Conservation (phyloP, 2,113 vertebrate genomes). For the Rousettus leschenaultii region DNA sequence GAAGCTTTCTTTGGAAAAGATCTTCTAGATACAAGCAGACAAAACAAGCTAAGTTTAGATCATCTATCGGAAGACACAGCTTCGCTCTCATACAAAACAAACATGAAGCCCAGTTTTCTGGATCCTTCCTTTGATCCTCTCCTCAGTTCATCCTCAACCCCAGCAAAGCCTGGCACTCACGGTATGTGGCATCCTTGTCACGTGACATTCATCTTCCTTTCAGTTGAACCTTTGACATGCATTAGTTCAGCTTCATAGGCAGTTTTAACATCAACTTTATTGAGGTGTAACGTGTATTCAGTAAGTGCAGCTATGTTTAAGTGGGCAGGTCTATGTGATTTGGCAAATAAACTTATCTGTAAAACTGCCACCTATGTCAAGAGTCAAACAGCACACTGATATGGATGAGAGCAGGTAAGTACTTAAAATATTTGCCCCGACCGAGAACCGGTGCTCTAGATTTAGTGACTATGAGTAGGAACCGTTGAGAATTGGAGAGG, state of each 20-base stretch:
- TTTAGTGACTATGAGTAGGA: not conserved
- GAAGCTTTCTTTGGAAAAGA: constrained; percentile 98
- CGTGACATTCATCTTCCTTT: not conserved
- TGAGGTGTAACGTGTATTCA: not conserved
- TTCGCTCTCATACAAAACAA: constrained; percentile 83
- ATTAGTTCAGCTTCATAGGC: not conserved
- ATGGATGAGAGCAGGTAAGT: too few species aligned
- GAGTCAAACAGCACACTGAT: not conserved
- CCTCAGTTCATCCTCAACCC: constrained; percentile 83
- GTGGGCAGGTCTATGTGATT: not conserved
- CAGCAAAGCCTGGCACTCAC: constrained; percentile 85
- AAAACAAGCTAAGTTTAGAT: constrained; percentile 83
- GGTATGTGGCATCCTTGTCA: constrained; percentile 81
- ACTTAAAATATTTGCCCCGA: too few species aligned
- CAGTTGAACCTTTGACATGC: not conserved
- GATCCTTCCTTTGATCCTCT: constrained; percentile 87
- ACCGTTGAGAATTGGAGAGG: not conserved
- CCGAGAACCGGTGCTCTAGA: not conserved
- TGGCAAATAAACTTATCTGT: not conserved
- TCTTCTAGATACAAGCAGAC: constrained; percentile 91
- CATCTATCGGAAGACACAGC: constrained; percentile 87
- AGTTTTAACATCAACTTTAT: not conserved
- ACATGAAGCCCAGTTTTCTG: constrained; percentile 79
- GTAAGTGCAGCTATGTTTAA: not conserved
- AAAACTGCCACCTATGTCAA: not conserved